phyloP scores from a whole-genome alignment of 2,797 vertebrate genomes.

The Nannoperca australis region DNA sequence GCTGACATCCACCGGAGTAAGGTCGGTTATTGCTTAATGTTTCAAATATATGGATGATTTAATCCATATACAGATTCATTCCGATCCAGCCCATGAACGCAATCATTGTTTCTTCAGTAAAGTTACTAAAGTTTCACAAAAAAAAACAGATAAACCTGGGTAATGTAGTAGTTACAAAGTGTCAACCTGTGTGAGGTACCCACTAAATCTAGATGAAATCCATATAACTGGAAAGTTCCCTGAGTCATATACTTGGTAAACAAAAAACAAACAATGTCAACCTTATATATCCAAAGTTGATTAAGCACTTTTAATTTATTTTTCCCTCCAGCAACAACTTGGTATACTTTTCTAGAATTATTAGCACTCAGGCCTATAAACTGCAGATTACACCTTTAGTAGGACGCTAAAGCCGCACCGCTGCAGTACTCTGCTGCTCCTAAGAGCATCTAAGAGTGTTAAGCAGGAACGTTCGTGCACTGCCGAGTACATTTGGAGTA shows the following conservation, averaged over 20 bases:
- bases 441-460: slow-evolving; percentile 15
- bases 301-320: slow-evolving; percentile 1
- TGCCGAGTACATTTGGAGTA: slow-evolving; percentile 28
- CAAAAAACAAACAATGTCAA: not conserved
- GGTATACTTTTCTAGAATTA: not conserved
- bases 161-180: not conserved
- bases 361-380: slow-evolving; percentile 12
- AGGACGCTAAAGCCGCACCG: slow-evolving; percentile 15
- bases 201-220: slow-evolving; percentile 8
- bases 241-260: not conserved
- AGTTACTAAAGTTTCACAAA: slow-evolving; percentile 4
- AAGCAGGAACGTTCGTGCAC: not conserved
- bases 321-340: not conserved
- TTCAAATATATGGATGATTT: slow-evolving; percentile 52
- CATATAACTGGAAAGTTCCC: not conserved
- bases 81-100: slow-evolving; percentile 12
- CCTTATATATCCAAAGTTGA: slow-evolving; percentile 8
- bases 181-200: not conserved
- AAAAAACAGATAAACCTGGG: slow-evolving; percentile 11
- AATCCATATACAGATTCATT: slow-evolving; percentile 11
- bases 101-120: slow-evolving; percentile 13
- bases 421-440: slow-evolving; percentile 24
- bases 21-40: slow-evolving; percentile 46
- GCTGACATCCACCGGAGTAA: slow-evolving; percentile 47
- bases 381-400: slow-evolving; percentile 9